Percentiles rank a stretch among this genome's conserved stretches.
These are phyloP conservation scores for Brachycybe producta DNA, from an alignment of 2,888 invertebrate species.

Conservation along the genomic window DNA sequence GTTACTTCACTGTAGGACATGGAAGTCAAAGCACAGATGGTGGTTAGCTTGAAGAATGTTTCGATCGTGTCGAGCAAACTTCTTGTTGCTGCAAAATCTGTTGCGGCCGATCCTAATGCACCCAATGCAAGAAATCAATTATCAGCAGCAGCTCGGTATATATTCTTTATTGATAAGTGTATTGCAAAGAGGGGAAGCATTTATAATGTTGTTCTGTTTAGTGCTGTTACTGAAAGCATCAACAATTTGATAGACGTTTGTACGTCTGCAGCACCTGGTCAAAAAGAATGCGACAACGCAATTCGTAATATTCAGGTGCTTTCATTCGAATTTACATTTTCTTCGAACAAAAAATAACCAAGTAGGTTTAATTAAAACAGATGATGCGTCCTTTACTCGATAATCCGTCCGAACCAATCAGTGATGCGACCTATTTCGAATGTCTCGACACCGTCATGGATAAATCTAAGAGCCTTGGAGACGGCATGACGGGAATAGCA, in stretches of 20 bases:
- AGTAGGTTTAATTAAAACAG: constrained; percentile 28
- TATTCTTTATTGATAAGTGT: neutral
- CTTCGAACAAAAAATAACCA: no score
- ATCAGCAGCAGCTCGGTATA: constrained; percentile 59
- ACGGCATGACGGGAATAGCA: constrained; percentile 88
- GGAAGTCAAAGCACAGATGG: constrained; percentile 64
- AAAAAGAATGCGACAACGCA: constrained; percentile 93
- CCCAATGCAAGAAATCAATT: constrained; percentile 84
- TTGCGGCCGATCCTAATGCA: constrained; percentile 75
- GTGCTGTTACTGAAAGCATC: constrained; percentile 82
- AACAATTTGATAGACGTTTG: constrained; percentile 77
- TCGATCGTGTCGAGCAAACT: constrained; percentile 75
- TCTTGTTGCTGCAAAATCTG: constrained; percentile 72
- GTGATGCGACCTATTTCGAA: constrained; percentile 80
- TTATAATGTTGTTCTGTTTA: constrained; percentile 27
- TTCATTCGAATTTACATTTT: neutral
- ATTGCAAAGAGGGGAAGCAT: neutral
- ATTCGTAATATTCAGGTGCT: constrained; percentile 67
- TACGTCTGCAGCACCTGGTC: constrained; percentile 82
- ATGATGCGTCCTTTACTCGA: constrained; percentile 68
- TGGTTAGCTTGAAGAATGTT: constrained; percentile 72
- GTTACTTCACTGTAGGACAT: constrained; percentile 42
- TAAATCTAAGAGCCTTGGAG: constrained; percentile 54
- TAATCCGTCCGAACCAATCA: constrained; percentile 75
- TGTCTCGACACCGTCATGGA: constrained; percentile 82